A percentile compares a stretch with the other conserved stretches of the same genome.
These are phyloP conservation scores for Cliona cf. orientalis DNA, from an alignment of 37 sponge, comb jelly and placozoan genomes.

Conservation along the genomic window DNA sequence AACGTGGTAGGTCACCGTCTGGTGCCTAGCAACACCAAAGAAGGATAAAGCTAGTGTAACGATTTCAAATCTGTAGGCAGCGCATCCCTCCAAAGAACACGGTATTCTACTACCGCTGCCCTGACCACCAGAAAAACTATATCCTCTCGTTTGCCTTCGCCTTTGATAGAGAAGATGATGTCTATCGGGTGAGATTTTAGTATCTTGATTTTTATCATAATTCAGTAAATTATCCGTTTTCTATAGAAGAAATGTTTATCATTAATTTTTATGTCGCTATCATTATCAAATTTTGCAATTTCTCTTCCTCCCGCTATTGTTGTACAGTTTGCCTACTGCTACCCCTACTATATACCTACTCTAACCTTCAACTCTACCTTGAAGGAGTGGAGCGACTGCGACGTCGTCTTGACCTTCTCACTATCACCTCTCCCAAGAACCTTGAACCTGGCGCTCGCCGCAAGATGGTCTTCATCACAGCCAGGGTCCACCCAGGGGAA, in stretches of 20 bases:
- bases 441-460: constrained; percentile 11
- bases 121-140: constrained; percentile 93
- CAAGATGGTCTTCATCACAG: constrained; percentile 90
- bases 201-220: too few species aligned
- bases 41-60: too few species aligned
- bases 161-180: constrained; percentile 91
- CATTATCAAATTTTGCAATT: too few species aligned
- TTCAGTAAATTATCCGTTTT: too few species aligned
- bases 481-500: constrained; percentile 98
- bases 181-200: constrained; percentile 80
- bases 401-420: constrained; percentile 77
- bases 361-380: constrained; percentile 75
- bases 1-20: constrained; percentile 78
- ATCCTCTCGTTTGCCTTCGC: constrained; percentile 93
- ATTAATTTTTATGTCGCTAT: too few species aligned
- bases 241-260: too few species aligned
- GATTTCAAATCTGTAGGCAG: constrained; percentile 62
- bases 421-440: constrained; percentile 82
- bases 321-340: constrained; percentile 95
- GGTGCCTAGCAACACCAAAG: too few species aligned
- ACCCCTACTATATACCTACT: constrained; percentile 92
- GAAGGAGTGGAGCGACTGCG: constrained; percentile 50
- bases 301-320: too few species aligned
- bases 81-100: constrained; percentile 83
- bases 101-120: constrained; percentile 97